Conservation (phyloP, 2,888 invertebrate genomes). For the Caenorhabditis sp. region DNA sequence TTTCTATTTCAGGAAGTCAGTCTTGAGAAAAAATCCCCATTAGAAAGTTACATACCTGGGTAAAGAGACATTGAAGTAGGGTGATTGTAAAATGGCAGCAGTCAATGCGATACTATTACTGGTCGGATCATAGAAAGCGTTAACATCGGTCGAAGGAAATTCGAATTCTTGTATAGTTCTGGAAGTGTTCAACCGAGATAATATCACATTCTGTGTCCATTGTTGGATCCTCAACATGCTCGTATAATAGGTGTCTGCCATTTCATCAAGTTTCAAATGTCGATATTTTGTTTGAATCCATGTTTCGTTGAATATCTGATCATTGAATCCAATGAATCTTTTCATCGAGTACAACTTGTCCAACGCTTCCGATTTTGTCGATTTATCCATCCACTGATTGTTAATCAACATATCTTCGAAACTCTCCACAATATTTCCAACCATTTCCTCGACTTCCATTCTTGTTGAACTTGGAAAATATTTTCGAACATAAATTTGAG, state of each 20-base stretch:
- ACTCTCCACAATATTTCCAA: constrained; percentile 3
- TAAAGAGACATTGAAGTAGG: constrained; percentile 1
- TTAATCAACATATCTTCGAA: constrained; percentile 3
- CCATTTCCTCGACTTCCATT: constrained; percentile 3
- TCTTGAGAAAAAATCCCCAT: no score
- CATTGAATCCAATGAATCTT: constrained; percentile 4
- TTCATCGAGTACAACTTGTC: not conserved
- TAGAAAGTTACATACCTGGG: not conserved
- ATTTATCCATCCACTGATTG: constrained; percentile 8
- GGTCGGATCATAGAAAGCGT: constrained; percentile 13
- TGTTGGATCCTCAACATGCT: constrained; percentile 2
- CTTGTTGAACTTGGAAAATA: not conserved
- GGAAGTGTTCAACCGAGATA: not conserved
- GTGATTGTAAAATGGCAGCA: constrained; percentile 9
- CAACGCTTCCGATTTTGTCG: not conserved
- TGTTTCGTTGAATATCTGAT: constrained; percentile 7
- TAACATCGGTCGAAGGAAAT: constrained; percentile 9
- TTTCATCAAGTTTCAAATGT: not conserved
- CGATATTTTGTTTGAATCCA: constrained; percentile 2
- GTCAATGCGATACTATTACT: constrained; percentile 12
- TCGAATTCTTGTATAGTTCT: constrained; percentile 6
- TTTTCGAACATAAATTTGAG: constrained; percentile 1
- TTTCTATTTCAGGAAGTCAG: no score
- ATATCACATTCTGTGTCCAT: constrained; percentile 1
- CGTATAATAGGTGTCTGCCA: constrained; percentile 4